phyloP scores from a whole-genome alignment of 2,797 vertebrate genomes.

The Gallinago nigripennis region DNA sequence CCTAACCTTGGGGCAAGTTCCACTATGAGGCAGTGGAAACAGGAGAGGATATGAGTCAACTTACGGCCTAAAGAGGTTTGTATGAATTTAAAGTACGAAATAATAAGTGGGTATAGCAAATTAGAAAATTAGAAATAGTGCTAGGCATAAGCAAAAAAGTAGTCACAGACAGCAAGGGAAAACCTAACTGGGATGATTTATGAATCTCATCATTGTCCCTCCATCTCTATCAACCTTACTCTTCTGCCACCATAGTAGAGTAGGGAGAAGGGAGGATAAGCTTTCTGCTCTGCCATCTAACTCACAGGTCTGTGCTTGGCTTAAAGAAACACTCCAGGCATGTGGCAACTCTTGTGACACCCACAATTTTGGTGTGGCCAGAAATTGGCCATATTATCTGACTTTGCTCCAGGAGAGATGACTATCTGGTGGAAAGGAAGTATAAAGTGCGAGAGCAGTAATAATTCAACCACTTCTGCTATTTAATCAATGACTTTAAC shows the following conservation, averaged over 20 bases:
- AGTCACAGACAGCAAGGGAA: background rate
- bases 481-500: background rate
- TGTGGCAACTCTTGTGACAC: background rate
- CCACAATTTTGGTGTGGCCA: background rate
- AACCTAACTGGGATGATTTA: background rate
- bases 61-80: background rate
- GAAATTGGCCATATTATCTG: background rate
- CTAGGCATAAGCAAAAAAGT: background rate
- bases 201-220: background rate
- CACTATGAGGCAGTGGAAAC: background rate
- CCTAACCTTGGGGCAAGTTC: background rate
- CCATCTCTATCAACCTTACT: background rate
- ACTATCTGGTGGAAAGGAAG: background rate
- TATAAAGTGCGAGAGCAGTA: background rate
- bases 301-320: fast-evolving
- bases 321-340: background rate
- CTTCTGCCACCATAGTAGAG: fast-evolving
- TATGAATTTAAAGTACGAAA: background rate
- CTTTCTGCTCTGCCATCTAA: background rate
- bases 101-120: background rate
- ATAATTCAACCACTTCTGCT: background rate
- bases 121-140: background rate
- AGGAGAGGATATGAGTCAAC: background rate
- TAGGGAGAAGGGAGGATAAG: background rate
- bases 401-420: background rate